Conservation (phyloP, 2,113 vertebrate genomes). For the Asarcornis scutulata region DNA sequence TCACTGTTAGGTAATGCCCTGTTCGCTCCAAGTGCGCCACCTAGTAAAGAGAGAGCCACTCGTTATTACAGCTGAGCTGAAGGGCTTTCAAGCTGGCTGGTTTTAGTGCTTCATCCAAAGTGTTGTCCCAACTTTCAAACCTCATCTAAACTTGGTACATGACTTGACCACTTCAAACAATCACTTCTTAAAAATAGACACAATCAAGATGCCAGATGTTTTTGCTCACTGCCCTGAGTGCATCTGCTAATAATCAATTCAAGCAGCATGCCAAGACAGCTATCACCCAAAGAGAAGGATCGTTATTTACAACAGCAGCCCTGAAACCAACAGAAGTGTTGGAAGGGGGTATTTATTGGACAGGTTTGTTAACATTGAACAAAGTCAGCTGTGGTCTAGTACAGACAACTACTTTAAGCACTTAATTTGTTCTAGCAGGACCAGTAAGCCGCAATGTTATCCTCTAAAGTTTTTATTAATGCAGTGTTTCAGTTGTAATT, state of each 20-base stretch:
- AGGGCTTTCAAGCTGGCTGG: neutral
- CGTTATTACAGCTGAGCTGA: neutral
- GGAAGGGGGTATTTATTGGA: neutral
- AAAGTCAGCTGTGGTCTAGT: neutral
- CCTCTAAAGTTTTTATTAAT: neutral
- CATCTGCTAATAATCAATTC: neutral
- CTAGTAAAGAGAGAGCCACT: constrained; percentile 70
- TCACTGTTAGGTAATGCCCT: constrained; percentile 95
- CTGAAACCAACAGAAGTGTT: neutral
- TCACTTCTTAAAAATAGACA: neutral
- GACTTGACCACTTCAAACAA: neutral
- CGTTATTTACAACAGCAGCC: neutral
- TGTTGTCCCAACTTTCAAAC: neutral
- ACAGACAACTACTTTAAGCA: neutral
- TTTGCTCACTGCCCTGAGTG: neutral
- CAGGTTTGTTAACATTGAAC: neutral
- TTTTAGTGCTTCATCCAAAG: neutral
- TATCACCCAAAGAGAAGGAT: neutral
- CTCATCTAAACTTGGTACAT: neutral
- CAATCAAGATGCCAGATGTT: constrained; percentile 6
- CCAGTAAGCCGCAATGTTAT: accelerated
- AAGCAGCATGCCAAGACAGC: neutral
- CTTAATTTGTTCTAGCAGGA: neutral
- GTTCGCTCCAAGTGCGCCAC: constrained; percentile 96
- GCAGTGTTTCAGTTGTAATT: neutral